Evolutionary conservation across 2,888 invertebrate species (phyloP), one percentile per base, ranked within the genome.

Genomic region (Drosophila neotestacea): DNA sequence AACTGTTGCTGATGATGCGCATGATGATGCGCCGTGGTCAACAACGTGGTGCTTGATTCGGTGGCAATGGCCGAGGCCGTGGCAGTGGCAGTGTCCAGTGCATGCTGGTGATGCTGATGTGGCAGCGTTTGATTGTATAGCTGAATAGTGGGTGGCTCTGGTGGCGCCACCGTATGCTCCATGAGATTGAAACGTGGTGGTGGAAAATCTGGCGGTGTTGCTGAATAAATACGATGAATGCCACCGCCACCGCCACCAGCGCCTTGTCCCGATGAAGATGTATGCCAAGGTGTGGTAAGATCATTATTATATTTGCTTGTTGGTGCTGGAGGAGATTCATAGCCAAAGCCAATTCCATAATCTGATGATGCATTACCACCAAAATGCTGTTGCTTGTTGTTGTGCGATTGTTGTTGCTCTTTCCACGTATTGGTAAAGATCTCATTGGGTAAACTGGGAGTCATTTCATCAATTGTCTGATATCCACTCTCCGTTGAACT

Each of bases 381-480:
- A 36, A 36, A 47, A 56, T 62, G 62, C 13, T 59, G 48, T 68
- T 85, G 79, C 77, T 89, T 91, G 77, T 84, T 78, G 60, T 83
- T 76, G 58, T 75, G 70, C 32, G 38, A 7, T 22, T 66, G 70
- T 13, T 81, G 73, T 39, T 77, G 81, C 41, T 90, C 89, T 38
- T 65, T 61, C 90, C 90, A 91, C 54, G 83, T 81, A 28, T 79
- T 77, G 38, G 90, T 90, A 36, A 90, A 90, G 4, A 90, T 76
- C 58, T 90, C 90, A 50, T 88, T 89, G 4, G 84, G 76, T 42
- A 90, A 81, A 66, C 88, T 90, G 28, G 91, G 85, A 64, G 90
- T 90, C 55, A 91, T 75, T 58, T 91, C 91, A 39, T 90, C 85
- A 63, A 91, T 87, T 7, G 91, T 86, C 48, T 87, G 90, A 72